Evolutionary conservation across 2,113 vertebrate species (phyloP), one percentile per base, ranked within the genome.

Genomic region (Scytalopus superciliaris): DNA sequence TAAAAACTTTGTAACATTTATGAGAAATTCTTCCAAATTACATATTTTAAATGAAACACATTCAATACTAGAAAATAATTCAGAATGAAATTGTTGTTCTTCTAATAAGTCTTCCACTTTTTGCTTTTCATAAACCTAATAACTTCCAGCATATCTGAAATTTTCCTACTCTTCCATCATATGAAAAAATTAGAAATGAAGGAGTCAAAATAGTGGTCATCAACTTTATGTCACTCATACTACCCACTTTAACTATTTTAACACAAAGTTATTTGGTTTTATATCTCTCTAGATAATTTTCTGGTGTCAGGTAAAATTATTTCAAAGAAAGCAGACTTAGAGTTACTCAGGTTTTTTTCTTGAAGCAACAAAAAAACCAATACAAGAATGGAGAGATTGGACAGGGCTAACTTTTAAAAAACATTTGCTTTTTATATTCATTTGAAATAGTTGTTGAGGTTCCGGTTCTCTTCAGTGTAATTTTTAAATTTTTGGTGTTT

Each of bases 31-130:
- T 93, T 67, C 42, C 18, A 52, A 63, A 53, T 57, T 11, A 40
- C 8, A 16, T 49, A 0, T 49, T 75, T 64, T 21, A 44, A 66
- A 57, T 62, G 1, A 57, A 40, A 53, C 4, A 22, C 1, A 57
- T 37, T 19, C 10, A 40, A 14, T 40, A 35, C 6, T 9, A 27
- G 4, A 30, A 33, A 30, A 77, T 23, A 14, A 4, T 83, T 66
- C 37, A 25, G 3, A 6, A 37, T n/a, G 4, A 87, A 67, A 72
- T 73, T 8, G 2, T 8, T 40, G 2, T 14, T 64, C 8, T 66
- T 59, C 5, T 44, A 37, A 22, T 62, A 79, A 44, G 1, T 45
- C 5, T 3, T 59, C 83, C 7, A 30, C 1, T 31, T 72, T 55
- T 52, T 79, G 9, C 3, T 21, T 72, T 76, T 50, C 23, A 50